Evolutionary conservation across 2,888 invertebrate genomes (phyloP).

Genomic region (Orthosia gracilis): DNA sequence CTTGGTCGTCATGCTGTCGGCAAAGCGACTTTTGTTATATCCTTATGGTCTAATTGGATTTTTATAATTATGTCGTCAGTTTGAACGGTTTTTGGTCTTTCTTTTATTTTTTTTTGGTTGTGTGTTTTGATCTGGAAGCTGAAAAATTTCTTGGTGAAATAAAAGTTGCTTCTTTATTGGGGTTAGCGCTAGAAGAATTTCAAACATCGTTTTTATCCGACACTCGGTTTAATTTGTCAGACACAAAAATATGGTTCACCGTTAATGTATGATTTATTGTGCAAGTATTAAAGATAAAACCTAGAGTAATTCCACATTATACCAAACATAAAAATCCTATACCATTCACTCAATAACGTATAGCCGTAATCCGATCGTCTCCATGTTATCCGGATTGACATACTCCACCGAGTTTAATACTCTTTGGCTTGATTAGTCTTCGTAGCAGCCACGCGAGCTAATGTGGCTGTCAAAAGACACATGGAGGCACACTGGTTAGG

Average conservation of each 20-base stretch:
- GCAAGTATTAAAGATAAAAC: too few species aligned
- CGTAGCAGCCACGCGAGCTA: slow-evolving; percentile 1
- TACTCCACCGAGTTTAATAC: slow-evolving; percentile 1
- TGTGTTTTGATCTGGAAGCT: not conserved
- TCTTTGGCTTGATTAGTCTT: slow-evolving; percentile 31
- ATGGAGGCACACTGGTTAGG: slow-evolving; percentile 6
- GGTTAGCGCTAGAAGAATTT: too few species aligned
- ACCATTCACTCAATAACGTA: not conserved
- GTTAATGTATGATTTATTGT: too few species aligned
- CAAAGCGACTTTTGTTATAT: slow-evolving; percentile 19
- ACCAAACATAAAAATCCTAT: not conserved
- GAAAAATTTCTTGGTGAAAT: not conserved
- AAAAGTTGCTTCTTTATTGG: not conserved
- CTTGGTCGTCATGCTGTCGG: slow-evolving; percentile 24
- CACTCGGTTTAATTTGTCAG: too few species aligned
- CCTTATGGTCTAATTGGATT: slow-evolving; percentile 45
- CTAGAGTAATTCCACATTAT: too few species aligned
- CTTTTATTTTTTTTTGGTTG: not conserved
- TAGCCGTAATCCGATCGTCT: not conserved
- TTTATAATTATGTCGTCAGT: slow-evolving; percentile 28
- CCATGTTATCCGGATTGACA: slow-evolving; percentile 26
- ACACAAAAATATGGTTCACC: too few species aligned
- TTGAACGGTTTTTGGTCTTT: slow-evolving; percentile 23
- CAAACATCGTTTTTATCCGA: too few species aligned
- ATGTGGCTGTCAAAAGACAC: slow-evolving; percentile 10